Evolutionary conservation across 1,140 invertebrate species (phyloP), one percentile per base, ranked within the genome.

Genomic region (Physella acuta): DNA sequence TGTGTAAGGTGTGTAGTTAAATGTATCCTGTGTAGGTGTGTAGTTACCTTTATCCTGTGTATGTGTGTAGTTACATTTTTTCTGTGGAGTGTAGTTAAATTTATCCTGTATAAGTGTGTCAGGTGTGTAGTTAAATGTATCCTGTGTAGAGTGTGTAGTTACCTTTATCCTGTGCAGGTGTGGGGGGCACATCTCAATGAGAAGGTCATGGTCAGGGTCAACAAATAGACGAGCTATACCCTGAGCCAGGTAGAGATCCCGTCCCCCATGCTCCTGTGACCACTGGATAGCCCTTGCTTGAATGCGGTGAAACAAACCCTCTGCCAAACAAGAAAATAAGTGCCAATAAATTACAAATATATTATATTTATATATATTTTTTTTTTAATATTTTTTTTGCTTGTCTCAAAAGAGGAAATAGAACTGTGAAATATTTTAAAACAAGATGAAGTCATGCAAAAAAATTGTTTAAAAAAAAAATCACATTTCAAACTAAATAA

Each of bases 191-290:
- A 82, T 78, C 65, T 83, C 78, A 28, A 85, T 36, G 0, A 82
- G 64, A 75, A 85, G 80, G 44, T 85, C 83, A 75, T 85, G 83
- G 49, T 83, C 79, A 24, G 70, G 53, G 71, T 84, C 82, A 24
- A 84, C 67, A 69, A 75, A 83, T 60, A 82, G 79, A 26, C 81
- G 68, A n/a, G 77, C 81, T 1, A 76, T 59, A 28, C 74, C 61
- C 28, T 62, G 71, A 52, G 75, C 75, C 37, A 80, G 69, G 49
- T 76, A 75, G 11, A 80, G 82, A 49, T 81, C 79, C 28, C 77
- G 74, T 17, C 82, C 79, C 0, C 76, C 76, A 31, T 70, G 71
- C 31, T 80, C 81, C 49, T 81, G 78, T 60, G 74, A 80, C 83
- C 83, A 85, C 28, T 72, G 71, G 8, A 78, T 72, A 3, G 78